Percentiles rank a stretch among this genome's conserved stretches.
These are phyloP conservation scores for Lophius piscatorius DNA, from an alignment of 2,113 vertebrate species.

Conservation along the genomic window DNA sequence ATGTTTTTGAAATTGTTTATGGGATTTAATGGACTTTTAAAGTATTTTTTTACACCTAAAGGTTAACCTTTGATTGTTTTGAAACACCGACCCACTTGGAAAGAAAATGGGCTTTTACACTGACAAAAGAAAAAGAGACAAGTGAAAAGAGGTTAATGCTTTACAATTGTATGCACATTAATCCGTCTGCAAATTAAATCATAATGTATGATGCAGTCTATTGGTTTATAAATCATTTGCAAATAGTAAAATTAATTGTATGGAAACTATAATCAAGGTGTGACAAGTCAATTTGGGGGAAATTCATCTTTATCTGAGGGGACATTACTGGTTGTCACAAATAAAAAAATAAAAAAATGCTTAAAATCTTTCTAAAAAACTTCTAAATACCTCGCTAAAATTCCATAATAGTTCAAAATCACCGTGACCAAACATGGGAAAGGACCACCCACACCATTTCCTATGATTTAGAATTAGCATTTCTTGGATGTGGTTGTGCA, in stretches of 20 bases:
- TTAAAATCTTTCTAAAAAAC: neutral
- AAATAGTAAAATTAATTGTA: neutral
- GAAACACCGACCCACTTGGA: neutral
- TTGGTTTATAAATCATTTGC: neutral
- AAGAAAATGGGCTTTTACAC: neutral
- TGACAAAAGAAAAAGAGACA: neutral
- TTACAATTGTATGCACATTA: neutral
- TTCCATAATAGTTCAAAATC: constrained; percentile 6
- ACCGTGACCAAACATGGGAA: constrained; percentile 51
- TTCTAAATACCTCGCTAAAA: neutral
- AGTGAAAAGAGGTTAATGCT: neutral
- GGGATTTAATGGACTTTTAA: neutral
- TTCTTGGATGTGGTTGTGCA: constrained; percentile 71
- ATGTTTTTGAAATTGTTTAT: neutral
- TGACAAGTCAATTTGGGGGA: neutral
- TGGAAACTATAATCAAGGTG: neutral
- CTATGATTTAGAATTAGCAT: constrained; percentile 65
- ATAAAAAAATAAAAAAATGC: no score
- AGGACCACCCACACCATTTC: constrained; percentile 60
- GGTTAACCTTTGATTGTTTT: neutral
- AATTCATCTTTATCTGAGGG: neutral
- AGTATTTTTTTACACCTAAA: neutral
- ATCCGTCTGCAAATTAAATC: no score
- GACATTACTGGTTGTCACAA: no score
- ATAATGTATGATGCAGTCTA: neutral